Evolutionary conservation across 2,888 invertebrate species (phyloP), one percentile per base, ranked within the genome.

Genomic region (Clanis bilineata): DNA sequence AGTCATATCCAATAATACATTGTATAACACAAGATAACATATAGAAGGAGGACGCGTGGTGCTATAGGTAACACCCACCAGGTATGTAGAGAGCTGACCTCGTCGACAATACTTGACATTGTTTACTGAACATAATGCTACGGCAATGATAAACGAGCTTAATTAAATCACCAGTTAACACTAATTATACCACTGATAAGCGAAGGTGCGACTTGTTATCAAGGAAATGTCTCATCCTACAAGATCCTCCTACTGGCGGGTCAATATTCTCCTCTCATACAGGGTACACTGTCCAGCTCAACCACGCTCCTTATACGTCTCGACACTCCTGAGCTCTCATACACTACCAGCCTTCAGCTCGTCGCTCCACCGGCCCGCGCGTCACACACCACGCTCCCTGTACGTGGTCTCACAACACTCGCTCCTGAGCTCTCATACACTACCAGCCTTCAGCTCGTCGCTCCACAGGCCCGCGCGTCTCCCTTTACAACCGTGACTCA

Each of bases 221-320:
- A 10, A 51, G 51, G 51, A 32, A 51, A 51, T 51, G 47, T 47
- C 21, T 43, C 43, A 47, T 47, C 47, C 47, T 25, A 1, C 32
- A 9, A 71, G 61, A 51, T 61, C 61, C 69, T 71, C 66, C 67
- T 65, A 68, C 51, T 15, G 56, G 39, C 4, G 32, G 28, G 51
- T 51, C 51, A 28, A 47, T 12, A 45, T 23, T 45, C 51, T 18
- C 9, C 6, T 23, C 25, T 41, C 1, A 18, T 18, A 25, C 22
- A 22, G 7, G 3, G 22, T 32, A 4, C 4, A n/a, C 23, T 21
- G 3, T 21, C 21, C 21, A 7, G 3, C 21, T 22, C 10, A 44
- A 45, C 23, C 45, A 45, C 45, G 45, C 45, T 25, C 7, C 0
- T 0, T n/a, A 6, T 23, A 45, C 45, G 45, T n/a, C n/a, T 18